A percentile compares a stretch with the other conserved stretches of the same genome.
phyloP scores from a whole-genome alignment of 1,140 invertebrate genomes.

The Homarus americanus region DNA sequence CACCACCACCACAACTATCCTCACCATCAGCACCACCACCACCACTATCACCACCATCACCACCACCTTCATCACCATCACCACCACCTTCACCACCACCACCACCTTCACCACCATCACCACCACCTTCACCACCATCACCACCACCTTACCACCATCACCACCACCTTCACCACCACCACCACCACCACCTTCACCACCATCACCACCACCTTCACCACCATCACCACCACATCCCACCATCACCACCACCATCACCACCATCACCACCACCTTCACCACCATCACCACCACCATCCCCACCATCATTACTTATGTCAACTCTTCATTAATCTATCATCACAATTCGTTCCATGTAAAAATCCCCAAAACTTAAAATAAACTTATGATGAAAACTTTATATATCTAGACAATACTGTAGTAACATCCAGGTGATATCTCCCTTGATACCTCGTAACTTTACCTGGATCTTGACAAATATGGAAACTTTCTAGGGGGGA shows the following conservation, averaged over 20 bases:
- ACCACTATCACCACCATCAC: not conserved
- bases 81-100: not conserved
- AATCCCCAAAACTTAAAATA: no score
- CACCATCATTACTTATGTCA: no score
- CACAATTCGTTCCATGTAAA: no score
- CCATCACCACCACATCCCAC: not conserved
- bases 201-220: not conserved
- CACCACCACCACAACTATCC: not conserved
- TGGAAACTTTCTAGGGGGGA: no score
- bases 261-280: not conserved
- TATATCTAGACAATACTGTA: no score
- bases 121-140: not conserved
- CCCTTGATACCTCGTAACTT: no score
- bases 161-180: not conserved
- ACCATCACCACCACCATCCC: no score
- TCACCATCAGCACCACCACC: not conserved
- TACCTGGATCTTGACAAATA: no score
- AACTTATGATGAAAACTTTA: no score
- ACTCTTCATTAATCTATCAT: no score
- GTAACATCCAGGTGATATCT: no score
- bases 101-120: not conserved
- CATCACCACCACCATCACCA: not conserved
- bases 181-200: not conserved
- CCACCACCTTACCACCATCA: not conserved
- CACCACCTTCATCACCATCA: not conserved